Evolutionary conservation across 2,113 vertebrate genomes (phyloP).

Genomic region (Edolisoma coerulescens): DNA sequence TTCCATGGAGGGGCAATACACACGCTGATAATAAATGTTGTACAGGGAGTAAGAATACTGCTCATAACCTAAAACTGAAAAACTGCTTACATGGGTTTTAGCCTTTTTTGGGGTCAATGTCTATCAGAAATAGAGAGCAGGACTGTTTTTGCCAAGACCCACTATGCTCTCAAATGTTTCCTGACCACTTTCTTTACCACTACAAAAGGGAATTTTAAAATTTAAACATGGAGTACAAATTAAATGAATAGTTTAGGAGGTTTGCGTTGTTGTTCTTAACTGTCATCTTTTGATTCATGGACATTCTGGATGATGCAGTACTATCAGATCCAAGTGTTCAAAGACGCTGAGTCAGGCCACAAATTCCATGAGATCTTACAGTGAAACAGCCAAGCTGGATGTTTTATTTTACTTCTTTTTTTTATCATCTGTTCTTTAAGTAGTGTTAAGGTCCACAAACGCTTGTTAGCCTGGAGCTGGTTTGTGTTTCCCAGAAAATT

Average conservation of each 20-base stretch:
- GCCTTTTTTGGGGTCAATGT: not conserved
- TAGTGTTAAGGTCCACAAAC: not conserved
- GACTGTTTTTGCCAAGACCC: not conserved
- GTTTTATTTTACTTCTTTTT: not conserved
- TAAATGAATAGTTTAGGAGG: not conserved
- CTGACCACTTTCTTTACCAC: not conserved
- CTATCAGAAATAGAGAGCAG: not conserved
- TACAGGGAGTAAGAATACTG: not conserved
- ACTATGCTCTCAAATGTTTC: not conserved
- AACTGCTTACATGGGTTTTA: not conserved
- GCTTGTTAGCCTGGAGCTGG: not conserved
- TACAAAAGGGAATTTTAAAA: not conserved
- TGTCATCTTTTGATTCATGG: not conserved
- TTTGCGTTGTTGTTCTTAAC: not conserved
- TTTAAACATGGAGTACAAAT: not conserved
- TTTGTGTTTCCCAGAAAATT: not conserved
- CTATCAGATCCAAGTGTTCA: not conserved
- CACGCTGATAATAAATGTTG: fast-evolving
- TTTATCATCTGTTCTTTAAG: not conserved
- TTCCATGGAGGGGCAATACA: not conserved
- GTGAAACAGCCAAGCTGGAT: not conserved
- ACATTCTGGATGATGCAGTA: not conserved
- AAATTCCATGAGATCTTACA: not conserved
- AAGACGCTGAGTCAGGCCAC: not conserved
- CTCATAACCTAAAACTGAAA: not conserved